These are phyloP conservation scores for Blera fallax DNA, from an alignment of 2,888 invertebrate genomes.

Conservation along the genomic window DNA sequence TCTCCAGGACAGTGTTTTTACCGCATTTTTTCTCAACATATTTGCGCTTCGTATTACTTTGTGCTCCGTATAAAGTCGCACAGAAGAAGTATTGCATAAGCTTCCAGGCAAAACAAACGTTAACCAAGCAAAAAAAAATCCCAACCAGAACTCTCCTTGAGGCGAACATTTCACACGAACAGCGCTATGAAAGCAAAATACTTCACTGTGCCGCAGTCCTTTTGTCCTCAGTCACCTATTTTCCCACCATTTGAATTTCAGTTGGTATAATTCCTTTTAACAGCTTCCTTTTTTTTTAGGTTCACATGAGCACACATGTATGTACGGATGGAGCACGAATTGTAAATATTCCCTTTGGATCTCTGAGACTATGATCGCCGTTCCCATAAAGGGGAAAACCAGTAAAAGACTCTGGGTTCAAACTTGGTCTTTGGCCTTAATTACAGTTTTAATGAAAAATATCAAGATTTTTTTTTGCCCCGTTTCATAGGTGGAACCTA, in stretches of 20 bases:
- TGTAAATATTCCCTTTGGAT: constrained; percentile 54
- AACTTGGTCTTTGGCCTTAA: constrained; percentile 54
- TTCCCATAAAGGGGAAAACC: constrained; percentile 21
- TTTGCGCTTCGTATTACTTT: constrained; percentile 41
- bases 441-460: constrained; percentile 46
- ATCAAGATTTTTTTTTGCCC: neutral
- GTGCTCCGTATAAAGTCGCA: constrained; percentile 37
- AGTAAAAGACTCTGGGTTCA: constrained; percentile 28
- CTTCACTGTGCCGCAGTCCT: constrained; percentile 60
- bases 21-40: neutral
- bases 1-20: constrained; percentile 16
- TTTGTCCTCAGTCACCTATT: constrained; percentile 70
- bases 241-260: constrained; percentile 65
- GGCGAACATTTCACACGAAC: constrained; percentile 62
- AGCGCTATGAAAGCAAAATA: constrained; percentile 56
- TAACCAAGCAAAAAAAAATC: constrained; percentile 42
- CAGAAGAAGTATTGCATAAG: constrained; percentile 46
- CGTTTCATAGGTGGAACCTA: neutral
- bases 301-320: constrained; percentile 5
- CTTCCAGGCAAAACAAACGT: constrained; percentile 52
- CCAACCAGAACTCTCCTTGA: constrained; percentile 42
- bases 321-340: neutral
- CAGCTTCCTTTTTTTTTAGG: constrained; percentile 29
- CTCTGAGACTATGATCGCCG: constrained; percentile 23
- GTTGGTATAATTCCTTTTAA: constrained; percentile 62